Percentiles rank a stretch among this genome's conserved stretches.
Evolutionary conservation across 2,888 invertebrate species (phyloP).

Genomic region (Stratiomys singularior): DNA sequence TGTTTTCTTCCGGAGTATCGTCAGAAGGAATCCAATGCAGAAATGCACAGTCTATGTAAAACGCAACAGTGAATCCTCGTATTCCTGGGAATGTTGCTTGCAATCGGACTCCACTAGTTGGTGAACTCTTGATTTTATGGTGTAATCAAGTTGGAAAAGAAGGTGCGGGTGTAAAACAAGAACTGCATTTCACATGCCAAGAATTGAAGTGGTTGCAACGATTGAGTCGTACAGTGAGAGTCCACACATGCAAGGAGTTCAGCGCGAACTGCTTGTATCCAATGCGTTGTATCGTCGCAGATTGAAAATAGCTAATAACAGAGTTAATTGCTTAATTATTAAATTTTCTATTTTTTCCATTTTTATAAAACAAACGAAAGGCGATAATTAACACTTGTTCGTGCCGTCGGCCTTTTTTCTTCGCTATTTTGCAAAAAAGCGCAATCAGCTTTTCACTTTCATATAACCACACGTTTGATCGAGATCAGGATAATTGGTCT

Average conservation of each 20-base stretch:
- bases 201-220: no score
- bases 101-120: no score
- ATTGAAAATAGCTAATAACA: slow-evolving; percentile 18
- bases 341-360: slow-evolving; percentile 22
- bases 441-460: slow-evolving; percentile 26
- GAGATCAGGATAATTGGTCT: background rate
- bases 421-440: background rate
- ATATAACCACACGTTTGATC: background rate
- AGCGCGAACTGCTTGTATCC: background rate
- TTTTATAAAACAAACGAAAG: slow-evolving; percentile 25
- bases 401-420: background rate
- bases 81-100: no score
- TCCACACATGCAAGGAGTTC: background rate
- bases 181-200: no score
- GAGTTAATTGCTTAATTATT: slow-evolving; percentile 33
- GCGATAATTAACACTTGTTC: background rate
- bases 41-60: no score
- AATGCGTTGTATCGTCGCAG: background rate
- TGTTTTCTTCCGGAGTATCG: no score
- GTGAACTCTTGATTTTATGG: no score
- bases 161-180: no score
- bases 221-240: no score
- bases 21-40: no score
- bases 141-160: no score
- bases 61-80: no score